Conservation (phyloP, 2,888 invertebrate species). For the Caenorhabditis uteleia region DNA sequence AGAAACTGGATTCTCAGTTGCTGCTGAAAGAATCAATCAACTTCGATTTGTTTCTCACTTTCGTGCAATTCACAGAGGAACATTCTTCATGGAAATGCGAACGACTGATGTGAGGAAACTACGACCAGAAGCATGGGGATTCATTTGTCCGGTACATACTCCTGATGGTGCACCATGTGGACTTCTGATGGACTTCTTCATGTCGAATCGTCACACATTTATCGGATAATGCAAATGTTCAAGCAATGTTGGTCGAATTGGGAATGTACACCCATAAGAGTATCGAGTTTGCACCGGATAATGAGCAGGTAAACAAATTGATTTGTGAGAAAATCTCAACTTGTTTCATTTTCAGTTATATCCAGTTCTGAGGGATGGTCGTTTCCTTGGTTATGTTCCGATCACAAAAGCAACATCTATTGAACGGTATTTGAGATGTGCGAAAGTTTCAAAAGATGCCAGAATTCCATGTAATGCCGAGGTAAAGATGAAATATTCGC, state of each 20-base stretch:
- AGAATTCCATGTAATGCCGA: constrained; percentile 51
- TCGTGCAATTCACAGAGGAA: constrained; percentile 81
- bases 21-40: constrained; percentile 93
- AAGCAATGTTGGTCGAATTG: constrained; percentile 26
- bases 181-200: constrained; percentile 84
- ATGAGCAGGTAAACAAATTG: no score
- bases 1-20: constrained; percentile 81
- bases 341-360: no score
- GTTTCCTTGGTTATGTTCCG: constrained; percentile 81
- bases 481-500: no score
- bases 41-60: constrained; percentile 97
- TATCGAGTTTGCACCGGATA: constrained; percentile 34
- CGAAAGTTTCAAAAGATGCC: constrained; percentile 76
- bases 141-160: constrained; percentile 93
- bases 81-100: constrained; percentile 89
- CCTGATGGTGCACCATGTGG: constrained; percentile 94
- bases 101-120: constrained; percentile 91
- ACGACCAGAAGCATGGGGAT: constrained; percentile 97
- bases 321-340: no score
- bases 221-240: constrained; percentile 40
- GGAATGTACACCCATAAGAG: constrained; percentile 50
- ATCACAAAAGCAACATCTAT: constrained; percentile 76
- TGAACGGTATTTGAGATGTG: constrained; percentile 78
- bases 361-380: constrained; percentile 83
- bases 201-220: constrained; percentile 73